Evolutionary conservation across 2,797 vertebrate genomes (phyloP).

Genomic region (Botia kubotai): DNA sequence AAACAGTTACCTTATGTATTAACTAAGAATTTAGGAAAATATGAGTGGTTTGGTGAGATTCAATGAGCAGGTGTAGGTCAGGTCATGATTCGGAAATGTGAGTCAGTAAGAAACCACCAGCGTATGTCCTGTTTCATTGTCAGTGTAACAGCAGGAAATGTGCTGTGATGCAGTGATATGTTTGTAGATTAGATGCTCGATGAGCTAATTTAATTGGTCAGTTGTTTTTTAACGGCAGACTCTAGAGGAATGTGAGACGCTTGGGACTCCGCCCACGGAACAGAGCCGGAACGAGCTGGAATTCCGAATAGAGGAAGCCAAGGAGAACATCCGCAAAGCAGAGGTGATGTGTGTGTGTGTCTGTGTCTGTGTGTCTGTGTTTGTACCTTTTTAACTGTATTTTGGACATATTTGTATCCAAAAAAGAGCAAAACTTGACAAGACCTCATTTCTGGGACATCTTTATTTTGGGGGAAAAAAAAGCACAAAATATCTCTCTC

Average conservation of each 20-base stretch:
- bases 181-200: background rate
- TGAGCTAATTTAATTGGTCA: background rate
- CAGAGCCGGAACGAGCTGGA: slow-evolving; percentile 90
- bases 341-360: slow-evolving; percentile 78
- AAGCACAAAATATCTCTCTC: no score
- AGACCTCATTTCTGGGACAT: no score
- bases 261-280: slow-evolving; percentile 86
- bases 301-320: slow-evolving; percentile 92
- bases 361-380: background rate
- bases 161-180: background rate
- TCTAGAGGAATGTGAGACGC: slow-evolving; percentile 90
- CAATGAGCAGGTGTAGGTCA: background rate
- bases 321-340: slow-evolving; percentile 93
- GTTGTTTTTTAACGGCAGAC: slow-evolving; percentile 72
- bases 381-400: background rate
- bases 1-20: no score
- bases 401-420: background rate
- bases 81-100: background rate
- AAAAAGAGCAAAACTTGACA: no score
- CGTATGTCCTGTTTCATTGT: background rate
- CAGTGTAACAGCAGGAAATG: background rate
- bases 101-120: background rate
- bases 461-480: no score
- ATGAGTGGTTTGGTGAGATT: background rate
- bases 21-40: no score